Base-by-base conservation (phyloP, 2,888 invertebrate genomes). In the Alentia gelatinosa region DNA sequence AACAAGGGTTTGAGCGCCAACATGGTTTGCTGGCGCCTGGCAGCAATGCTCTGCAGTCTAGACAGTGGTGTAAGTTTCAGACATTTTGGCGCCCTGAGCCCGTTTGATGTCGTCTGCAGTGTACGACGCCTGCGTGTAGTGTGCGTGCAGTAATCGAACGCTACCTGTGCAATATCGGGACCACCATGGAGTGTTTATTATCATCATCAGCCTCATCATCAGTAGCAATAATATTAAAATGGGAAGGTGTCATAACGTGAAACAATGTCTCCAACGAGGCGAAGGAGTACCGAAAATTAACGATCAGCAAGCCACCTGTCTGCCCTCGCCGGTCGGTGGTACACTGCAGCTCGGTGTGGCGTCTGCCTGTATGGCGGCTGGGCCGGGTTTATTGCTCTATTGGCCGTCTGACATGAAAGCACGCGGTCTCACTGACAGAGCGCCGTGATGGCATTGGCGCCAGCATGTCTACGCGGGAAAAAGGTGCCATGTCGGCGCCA, bases 51-150 rank as follows among this genome's bases (percentile, higher is more conserved):
- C 30, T 30, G n/a, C 33, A 30, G 68, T 68, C 68, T 68, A 68
- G 68, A 68, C 68, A 68, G 68, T 68, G 68, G 68, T 68, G 68
- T 68, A 26, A 30, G 68, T 68, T 68, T 26, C 68, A 68, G 68
- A 68, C 68, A 68, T 30, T 68, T 68, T 68, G 68, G 68, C 68
- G 68, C 68, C 30, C 26, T 12, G n/a, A 12, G 30, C 30, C 12
- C 68, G 68, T 68, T 68, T 68, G 68, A 68, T 68, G 68, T 68
- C 26, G 47, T n/a, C n/a, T n/a, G n/a, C n/a, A n/a, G n/a, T n/a
- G n/a, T n/a, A n/a, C n/a, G n/a, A n/a, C n/a, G n/a, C n/a, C n/a
- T n/a, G n/a, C n/a, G n/a, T n/a, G n/a, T n/a, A n/a, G n/a, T n/a
- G n/a, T n/a, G n/a, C n/a, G n/a, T n/a, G n/a, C n/a, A n/a, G n/a